phyloP scores from a whole-genome alignment of 2,888 invertebrate species.

The Agriotes lineatus region DNA sequence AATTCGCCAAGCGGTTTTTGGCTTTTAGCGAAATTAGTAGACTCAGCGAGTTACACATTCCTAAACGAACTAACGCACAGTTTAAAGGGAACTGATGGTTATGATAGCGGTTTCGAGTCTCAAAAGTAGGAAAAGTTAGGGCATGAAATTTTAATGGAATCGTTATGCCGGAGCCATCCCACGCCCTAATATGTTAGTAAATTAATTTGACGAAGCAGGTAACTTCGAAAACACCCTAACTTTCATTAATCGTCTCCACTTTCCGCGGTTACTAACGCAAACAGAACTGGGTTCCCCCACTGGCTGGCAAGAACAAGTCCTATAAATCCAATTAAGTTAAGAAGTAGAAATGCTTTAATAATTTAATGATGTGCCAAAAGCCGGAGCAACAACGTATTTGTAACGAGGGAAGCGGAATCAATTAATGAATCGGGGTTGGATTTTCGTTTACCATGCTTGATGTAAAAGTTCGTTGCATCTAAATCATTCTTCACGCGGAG shows the following conservation, averaged over 20 bases:
- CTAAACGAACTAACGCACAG: constrained; percentile 32
- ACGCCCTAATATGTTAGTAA: not conserved
- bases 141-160: constrained; percentile 29
- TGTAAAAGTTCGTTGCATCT: not conserved
- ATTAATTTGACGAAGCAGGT: not conserved
- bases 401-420: not conserved
- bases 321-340: too few species aligned
- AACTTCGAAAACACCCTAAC: not conserved
- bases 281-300: not conserved
- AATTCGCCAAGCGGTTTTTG: constrained; percentile 28
- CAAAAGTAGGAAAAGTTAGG: constrained; percentile 24
- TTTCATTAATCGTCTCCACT: not conserved
- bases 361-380: too few species aligned
- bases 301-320: too few species aligned
- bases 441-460: not conserved
- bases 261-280: not conserved
- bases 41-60: constrained; percentile 30
- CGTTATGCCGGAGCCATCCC: constrained; percentile 6
- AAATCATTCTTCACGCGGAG: constrained; percentile 1
- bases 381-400: too few species aligned
- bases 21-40: constrained; percentile 35
- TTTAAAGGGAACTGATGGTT: constrained; percentile 38
- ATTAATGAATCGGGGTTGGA: not conserved
- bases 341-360: too few species aligned
- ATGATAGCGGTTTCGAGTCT: constrained; percentile 31